phyloP scores from a whole-genome alignment of 30 jellyfish, hydroid and myxozoan genomes.

The Morbakka virulenta region DNA sequence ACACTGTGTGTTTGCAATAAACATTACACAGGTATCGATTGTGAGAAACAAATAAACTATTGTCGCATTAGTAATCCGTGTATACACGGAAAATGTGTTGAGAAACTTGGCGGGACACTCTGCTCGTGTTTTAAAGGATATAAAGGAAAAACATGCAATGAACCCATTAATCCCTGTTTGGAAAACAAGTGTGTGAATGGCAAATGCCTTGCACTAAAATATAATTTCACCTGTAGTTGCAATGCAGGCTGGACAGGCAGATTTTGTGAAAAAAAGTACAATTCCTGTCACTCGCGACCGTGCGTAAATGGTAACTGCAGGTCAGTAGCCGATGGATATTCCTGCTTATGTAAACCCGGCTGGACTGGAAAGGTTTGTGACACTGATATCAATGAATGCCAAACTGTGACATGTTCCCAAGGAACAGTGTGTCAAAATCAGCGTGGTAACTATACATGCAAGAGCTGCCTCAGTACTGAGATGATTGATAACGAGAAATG shows the following conservation, averaged over 20 bases:
- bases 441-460: slow-evolving; percentile 27
- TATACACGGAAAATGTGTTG: slow-evolving; percentile 25
- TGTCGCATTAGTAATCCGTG: slow-evolving; percentile 40
- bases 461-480: background rate
- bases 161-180: slow-evolving; percentile 40
- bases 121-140: slow-evolving; percentile 58
- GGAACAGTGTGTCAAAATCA: slow-evolving; percentile 37
- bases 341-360: background rate
- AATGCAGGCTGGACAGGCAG: slow-evolving; percentile 47
- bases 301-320: slow-evolving; percentile 6
- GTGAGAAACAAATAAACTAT: slow-evolving; percentile 53
- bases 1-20: slow-evolving; percentile 28
- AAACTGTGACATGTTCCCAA: slow-evolving; percentile 21
- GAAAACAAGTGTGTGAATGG: slow-evolving; percentile 48
- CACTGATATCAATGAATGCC: slow-evolving; percentile 15
- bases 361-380: slow-evolving; percentile 11
- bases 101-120: slow-evolving; percentile 17
- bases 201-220: background rate
- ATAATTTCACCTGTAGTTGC: slow-evolving; percentile 34
- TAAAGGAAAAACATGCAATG: slow-evolving; percentile 46
- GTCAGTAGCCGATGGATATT: background rate
- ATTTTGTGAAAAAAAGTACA: background rate
- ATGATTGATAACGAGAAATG: background rate
- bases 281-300: slow-evolving; percentile 1
- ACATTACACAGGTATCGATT: slow-evolving; percentile 51